A percentile compares a stretch with the other conserved stretches of the same genome.
Evolutionary conservation across 2,888 invertebrate genomes (phyloP).

Genomic region (Pseudococcus longispinus): DNA sequence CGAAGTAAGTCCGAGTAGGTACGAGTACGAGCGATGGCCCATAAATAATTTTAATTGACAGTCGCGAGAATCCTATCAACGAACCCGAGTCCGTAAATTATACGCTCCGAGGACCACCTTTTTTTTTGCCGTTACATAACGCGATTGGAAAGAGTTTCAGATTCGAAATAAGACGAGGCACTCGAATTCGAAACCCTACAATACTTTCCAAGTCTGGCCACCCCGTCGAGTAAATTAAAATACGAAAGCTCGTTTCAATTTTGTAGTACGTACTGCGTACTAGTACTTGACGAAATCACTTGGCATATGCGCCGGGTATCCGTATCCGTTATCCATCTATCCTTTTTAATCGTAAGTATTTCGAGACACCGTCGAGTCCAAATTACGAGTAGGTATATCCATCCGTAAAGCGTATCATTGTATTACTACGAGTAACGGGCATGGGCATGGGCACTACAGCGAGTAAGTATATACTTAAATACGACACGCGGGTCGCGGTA

Average conservation of each 20-base stretch:
- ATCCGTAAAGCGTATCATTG: no score
- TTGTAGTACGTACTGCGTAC: neutral
- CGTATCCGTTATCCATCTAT: no score
- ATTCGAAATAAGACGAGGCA: neutral
- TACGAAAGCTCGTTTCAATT: neutral
- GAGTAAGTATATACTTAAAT: no score
- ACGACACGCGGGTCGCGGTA: no score
- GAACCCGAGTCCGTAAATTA: neutral
- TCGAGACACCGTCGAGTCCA: no score
- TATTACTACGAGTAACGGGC: no score
- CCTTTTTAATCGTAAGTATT: neutral
- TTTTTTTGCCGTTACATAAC: neutral
- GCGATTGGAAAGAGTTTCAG: neutral
- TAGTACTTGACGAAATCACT: neutral
- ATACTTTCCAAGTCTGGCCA: neutral
- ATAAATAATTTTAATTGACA: conserved; percentile 6
- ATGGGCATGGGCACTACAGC: no score
- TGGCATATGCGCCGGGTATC: no score
- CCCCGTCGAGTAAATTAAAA: neutral
- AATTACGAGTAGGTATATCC: no score
- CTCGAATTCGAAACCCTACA: neutral
- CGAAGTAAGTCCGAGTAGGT: neutral
- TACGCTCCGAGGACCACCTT: neutral
- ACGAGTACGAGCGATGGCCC: neutral
- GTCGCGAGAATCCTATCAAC: neutral